These are phyloP conservation scores for Hippocampus kuda DNA, from an alignment of 2,797 vertebrate genomes.

Conservation along the genomic window DNA sequence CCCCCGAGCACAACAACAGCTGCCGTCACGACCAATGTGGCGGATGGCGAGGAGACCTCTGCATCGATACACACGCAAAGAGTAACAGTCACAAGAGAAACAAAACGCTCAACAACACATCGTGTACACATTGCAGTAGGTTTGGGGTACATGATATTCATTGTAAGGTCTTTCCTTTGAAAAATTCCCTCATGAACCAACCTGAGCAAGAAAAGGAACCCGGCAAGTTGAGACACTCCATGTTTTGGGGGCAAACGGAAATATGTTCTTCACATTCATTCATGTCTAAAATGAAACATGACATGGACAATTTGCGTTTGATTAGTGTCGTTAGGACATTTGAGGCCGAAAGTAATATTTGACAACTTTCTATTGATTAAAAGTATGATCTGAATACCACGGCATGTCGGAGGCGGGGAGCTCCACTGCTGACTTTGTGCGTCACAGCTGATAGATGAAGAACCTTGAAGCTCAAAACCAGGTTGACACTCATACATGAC, in stretches of 20 bases:
- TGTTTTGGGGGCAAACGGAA: conserved; percentile 49
- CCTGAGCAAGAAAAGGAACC: conserved; percentile 69
- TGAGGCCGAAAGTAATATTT: background rate
- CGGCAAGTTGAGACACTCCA: conserved; percentile 60
- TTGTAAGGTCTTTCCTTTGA: background rate
- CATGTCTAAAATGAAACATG: conserved; percentile 52
- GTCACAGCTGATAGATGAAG: conserved; percentile 65
- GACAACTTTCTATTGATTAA: background rate
- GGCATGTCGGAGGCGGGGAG: conserved; percentile 61
- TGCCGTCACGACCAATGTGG: conserved; percentile 43
- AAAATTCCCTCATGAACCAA: conserved; percentile 20
- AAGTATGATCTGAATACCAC: conserved; percentile 49
- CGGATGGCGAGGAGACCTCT: conserved; percentile 48
- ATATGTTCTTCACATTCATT: conserved; percentile 61
- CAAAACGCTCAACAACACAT: background rate
- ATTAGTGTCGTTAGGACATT: background rate
- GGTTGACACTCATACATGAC: conserved; percentile 65
- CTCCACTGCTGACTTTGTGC: conserved; percentile 58
- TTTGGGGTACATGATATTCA: background rate
- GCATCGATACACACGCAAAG: conserved; percentile 8
- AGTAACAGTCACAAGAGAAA: background rate
- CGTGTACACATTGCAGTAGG: background rate
- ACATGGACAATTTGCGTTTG: background rate
- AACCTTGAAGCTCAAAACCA: conserved; percentile 62
- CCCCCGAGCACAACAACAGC: conserved; percentile 51